These are phyloP conservation scores for Chydorus sphaericus DNA, from an alignment of 2,888 invertebrate species.

Conservation along the genomic window DNA sequence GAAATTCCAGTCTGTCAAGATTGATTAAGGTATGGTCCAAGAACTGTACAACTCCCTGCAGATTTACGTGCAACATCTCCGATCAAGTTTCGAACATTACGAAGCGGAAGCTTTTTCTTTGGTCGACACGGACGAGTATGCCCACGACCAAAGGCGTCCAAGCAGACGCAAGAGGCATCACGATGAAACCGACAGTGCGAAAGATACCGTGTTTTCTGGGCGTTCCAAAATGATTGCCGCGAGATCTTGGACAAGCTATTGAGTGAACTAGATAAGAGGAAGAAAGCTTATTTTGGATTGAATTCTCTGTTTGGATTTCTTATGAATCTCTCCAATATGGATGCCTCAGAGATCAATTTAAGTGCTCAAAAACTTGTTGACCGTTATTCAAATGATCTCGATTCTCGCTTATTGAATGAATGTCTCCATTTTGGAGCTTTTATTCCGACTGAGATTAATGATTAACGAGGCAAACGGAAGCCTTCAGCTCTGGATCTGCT, in stretches of 20 bases:
- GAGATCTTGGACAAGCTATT: neutral
- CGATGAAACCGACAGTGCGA: neutral
- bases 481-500: no score
- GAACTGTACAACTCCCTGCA: neutral
- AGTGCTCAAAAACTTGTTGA: neutral
- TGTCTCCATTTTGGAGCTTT: neutral
- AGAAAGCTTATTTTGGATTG: neutral
- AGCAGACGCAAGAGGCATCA: neutral
- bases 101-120: neutral
- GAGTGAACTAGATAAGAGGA: neutral
- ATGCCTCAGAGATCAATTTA: neutral
- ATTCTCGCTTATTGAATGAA: neutral
- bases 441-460: no score
- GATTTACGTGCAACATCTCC: neutral
- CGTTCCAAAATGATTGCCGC: neutral
- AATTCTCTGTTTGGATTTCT: neutral
- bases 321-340: neutral
- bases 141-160: neutral
- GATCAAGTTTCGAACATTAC: neutral
- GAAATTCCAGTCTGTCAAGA: neutral
- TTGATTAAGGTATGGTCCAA: neutral
- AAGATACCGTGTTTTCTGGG: neutral
- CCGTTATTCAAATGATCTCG: neutral
- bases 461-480: no score
- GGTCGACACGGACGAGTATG: neutral